Percentiles rank a stretch among this genome's conserved stretches.
phyloP scores from a whole-genome alignment of 1,140 invertebrate genomes.

The Zaprionus tsacasi region DNA sequence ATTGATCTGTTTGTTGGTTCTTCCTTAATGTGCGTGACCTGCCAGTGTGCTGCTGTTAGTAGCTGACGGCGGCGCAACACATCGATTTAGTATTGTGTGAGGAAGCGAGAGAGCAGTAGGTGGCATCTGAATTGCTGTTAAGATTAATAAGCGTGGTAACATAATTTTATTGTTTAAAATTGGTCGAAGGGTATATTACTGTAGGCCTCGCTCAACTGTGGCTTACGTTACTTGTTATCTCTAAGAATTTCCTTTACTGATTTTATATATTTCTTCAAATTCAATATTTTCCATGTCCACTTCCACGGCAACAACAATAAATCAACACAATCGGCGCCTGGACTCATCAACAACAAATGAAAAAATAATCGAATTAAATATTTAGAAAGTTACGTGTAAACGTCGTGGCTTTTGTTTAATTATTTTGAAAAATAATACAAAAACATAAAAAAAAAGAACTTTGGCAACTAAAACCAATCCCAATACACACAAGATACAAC shows the following conservation, averaged over 20 bases:
- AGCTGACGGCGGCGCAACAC: no score
- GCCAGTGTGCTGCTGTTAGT: no score
- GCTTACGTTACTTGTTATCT: constrained; percentile 1
- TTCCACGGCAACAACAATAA: constrained; percentile 11
- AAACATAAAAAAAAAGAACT: constrained; percentile 57
- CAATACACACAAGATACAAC: constrained; percentile 56
- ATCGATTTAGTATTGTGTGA: no score
- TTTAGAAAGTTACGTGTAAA: constrained; percentile 83
- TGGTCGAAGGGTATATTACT: no score
- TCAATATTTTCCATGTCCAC: constrained; percentile 48
- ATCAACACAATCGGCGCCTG: constrained; percentile 25
- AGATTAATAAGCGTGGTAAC: no score
- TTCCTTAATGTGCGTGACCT: no score
- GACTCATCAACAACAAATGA: constrained; percentile 10
- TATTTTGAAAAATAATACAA: constrained; percentile 69
- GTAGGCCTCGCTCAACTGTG: no score
- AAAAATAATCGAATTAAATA: constrained; percentile 44
- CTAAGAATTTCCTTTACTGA: constrained; percentile 42
- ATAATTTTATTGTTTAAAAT: no score
- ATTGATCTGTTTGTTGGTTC: no score
- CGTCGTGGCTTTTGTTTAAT: constrained; percentile 84
- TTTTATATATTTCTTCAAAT: constrained; percentile 36
- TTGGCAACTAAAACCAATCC: constrained; percentile 72
- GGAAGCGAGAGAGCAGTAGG: no score
- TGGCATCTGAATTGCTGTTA: no score